A percentile compares a stretch with the other conserved stretches of the same genome.
phyloP scores from a whole-genome alignment of 2,113 vertebrate genomes.

The Sinocyclocheilus anophthalmus region DNA sequence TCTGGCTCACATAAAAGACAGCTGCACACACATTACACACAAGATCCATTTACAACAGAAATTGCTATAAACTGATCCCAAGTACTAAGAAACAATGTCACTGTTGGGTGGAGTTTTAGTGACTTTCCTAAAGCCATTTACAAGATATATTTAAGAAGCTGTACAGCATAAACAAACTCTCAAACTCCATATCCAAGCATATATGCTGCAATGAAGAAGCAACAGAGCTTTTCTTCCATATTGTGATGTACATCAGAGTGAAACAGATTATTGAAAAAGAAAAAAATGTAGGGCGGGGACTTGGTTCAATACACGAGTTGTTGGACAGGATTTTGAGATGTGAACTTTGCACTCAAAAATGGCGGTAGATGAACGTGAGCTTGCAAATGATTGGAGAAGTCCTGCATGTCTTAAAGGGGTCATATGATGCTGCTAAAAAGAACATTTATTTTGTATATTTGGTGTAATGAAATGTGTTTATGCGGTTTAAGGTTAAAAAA shows the following conservation, averaged over 20 bases:
- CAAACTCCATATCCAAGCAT: background rate
- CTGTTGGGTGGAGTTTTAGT: background rate
- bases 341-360: background rate
- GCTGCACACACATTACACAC: constrained; percentile 40
- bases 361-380: background rate
- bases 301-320: background rate
- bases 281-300: background rate
- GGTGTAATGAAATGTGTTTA: too few relatives aligned
- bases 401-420: background rate
- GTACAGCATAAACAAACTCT: background rate
- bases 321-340: background rate
- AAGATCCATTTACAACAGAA: constrained; percentile 20
- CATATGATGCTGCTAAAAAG: too few relatives aligned
- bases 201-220: too few relatives aligned
- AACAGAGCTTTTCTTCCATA: background rate
- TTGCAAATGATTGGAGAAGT: background rate
- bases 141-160: background rate
- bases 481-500: too few relatives aligned
- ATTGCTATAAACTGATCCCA: background rate
- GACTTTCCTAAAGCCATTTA: background rate
- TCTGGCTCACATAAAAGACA: constrained; percentile 39
- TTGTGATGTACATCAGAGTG: background rate
- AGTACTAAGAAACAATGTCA: constrained; percentile 18
- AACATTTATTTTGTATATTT: too few relatives aligned
- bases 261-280: background rate